Conservation (phyloP, 1,140 invertebrate genomes). For the Musca vetustissima region DNA sequence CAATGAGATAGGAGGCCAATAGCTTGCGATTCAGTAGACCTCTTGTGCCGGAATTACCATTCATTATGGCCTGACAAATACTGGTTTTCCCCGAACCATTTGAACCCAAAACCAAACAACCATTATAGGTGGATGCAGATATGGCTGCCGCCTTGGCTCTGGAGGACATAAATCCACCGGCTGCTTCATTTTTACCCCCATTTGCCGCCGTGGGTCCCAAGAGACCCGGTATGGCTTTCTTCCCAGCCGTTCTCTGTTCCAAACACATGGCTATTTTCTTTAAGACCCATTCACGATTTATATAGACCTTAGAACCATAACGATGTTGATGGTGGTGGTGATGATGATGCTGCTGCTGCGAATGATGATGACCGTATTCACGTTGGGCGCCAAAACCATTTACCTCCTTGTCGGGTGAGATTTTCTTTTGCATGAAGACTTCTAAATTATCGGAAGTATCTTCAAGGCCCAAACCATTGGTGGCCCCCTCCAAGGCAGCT, state of each 20-base stretch:
- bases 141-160: constrained; percentile 48
- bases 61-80: constrained; percentile 64
- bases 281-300: constrained; percentile 87
- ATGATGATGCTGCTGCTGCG: constrained; percentile 11
- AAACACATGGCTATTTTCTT: constrained; percentile 90
- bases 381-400: constrained; percentile 40
- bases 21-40: constrained; percentile 71
- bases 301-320: constrained; percentile 38
- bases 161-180: constrained; percentile 35
- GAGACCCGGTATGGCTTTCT: constrained; percentile 43
- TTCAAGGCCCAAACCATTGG: constrained; percentile 34
- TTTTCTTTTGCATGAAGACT: constrained; percentile 49
- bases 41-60: constrained; percentile 54
- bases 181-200: constrained; percentile 26
- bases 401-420: constrained; percentile 52
- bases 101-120: constrained; percentile 51
- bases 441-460: constrained; percentile 50
- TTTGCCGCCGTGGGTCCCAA: constrained; percentile 35
- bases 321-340: constrained; percentile 12
- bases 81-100: constrained; percentile 83
- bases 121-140: constrained; percentile 49
- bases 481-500: constrained; percentile 35
- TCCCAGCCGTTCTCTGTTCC: constrained; percentile 70
- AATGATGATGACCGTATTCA: not conserved
- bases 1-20: constrained; percentile 80